phyloP scores from a whole-genome alignment of 2,888 invertebrate species.

The Pyrochroa serraticornis region DNA sequence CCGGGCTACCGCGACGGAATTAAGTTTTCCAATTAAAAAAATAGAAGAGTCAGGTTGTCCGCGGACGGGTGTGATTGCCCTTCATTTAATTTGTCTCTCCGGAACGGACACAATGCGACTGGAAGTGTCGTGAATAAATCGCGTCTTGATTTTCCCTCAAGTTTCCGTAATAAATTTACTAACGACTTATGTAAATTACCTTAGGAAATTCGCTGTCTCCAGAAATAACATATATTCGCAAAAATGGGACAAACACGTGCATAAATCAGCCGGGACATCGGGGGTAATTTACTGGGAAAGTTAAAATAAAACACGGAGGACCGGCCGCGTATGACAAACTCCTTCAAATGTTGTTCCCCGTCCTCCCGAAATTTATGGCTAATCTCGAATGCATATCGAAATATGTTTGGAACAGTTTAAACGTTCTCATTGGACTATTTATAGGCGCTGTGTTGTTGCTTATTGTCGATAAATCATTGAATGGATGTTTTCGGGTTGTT shows the following conservation, averaged over 20 bases:
- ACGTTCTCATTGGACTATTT: conserved; percentile 35
- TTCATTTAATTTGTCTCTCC: conserved; percentile 1
- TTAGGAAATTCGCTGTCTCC: conserved; percentile 38
- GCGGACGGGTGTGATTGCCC: not conserved
- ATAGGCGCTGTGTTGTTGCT: conserved; percentile 21
- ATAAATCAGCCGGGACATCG: conserved; percentile 45
- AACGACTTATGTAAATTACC: conserved; percentile 36
- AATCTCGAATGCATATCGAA: conserved; percentile 36
- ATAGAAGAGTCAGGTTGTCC: too few relatives aligned
- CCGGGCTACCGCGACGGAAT: too few relatives aligned
- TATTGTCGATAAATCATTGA: conserved; percentile 28
- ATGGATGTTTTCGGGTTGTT: conserved; percentile 32
- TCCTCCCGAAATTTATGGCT: conserved; percentile 29
- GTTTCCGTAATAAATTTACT: conserved; percentile 33
- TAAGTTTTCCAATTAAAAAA: too few relatives aligned
- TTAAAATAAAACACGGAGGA: conserved; percentile 40
- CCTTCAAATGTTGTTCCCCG: conserved; percentile 24
- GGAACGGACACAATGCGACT: not conserved
- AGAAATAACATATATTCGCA: conserved; percentile 42
- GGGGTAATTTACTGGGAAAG: conserved; percentile 46
- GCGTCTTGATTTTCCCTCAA: conserved; percentile 9
- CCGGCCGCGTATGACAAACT: conserved; percentile 33
- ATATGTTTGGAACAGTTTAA: conserved; percentile 32
- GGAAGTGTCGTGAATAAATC: conserved; percentile 5
- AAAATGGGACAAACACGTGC: conserved; percentile 46